Conservation (phyloP, 37 sponge, comb jelly and placozoan genomes). For the Lycopodina hypogea region DNA sequence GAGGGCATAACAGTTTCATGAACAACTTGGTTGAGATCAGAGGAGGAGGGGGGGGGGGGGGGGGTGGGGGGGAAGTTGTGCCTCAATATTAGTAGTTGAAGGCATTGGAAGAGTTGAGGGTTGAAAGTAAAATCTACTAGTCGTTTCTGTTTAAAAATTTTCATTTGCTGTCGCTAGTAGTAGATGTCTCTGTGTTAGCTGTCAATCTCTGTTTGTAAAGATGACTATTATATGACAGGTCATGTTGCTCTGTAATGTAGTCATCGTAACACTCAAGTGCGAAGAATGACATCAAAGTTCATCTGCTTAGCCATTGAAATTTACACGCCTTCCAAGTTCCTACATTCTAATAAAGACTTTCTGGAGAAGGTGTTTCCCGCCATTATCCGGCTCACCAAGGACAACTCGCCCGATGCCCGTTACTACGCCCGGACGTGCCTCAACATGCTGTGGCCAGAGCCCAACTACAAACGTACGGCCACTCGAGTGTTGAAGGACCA, state of each 20-base stretch:
- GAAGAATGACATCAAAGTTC: constrained; percentile 59
- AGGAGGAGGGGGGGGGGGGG: no score
- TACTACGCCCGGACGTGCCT: constrained; percentile 63
- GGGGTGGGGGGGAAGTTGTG: no score
- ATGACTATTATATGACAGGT: no score
- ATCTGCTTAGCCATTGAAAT: constrained; percentile 51
- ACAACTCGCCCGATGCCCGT: constrained; percentile 66
- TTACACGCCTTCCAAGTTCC: constrained; percentile 48
- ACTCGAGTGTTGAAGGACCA: constrained; percentile 24
- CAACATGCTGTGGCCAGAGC: constrained; percentile 23
- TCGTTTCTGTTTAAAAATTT: no score
- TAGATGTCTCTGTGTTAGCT: no score
- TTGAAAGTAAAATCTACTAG: no score
- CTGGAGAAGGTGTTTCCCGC: constrained; percentile 61
- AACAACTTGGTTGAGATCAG: no score
- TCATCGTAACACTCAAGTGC: constrained; percentile 66
- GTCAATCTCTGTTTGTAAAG: no score
- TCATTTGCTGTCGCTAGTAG: no score
- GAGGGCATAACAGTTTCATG: no score
- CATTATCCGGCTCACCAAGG: constrained; percentile 48
- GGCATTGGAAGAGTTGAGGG: no score
- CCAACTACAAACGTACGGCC: constrained; percentile 55
- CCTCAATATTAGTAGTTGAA: no score
- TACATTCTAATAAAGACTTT: constrained; percentile 52
- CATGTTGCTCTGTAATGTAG: constrained; percentile 30